Base-by-base conservation (phyloP, 2,797 vertebrate genomes). In the Anabas testudineus region DNA sequence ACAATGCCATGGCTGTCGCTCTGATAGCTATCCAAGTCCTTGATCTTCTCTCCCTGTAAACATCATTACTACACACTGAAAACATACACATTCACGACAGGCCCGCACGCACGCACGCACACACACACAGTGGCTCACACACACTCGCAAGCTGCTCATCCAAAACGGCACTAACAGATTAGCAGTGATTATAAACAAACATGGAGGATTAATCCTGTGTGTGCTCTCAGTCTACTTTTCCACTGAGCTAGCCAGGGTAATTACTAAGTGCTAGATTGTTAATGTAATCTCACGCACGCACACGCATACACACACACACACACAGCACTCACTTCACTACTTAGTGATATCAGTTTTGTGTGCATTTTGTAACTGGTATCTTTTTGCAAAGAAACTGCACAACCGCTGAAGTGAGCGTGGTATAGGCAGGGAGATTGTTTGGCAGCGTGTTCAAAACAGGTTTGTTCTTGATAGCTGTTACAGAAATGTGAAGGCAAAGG, bases 111-210 rank as follows among this genome's bases (percentile, higher is more conserved):
- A 52, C 78, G 32, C 86, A 71, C 88, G 84, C 62, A 48, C 57
- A 32, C 62, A 13, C 64, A 42, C 42, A 47, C 45, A 52, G 79
- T n/a, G n/a, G 28, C 86, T 73, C 88, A 83, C 62, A 69, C 71
- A 61, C 71, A 55, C 79, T 28, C 86, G 74, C 88, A 83, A 87
- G 80, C 80, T 87, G 79, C 79, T 55, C 90, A 89, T 84, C 86
- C 90, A 82, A 86, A 89, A 81, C 85, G 73, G 19, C 66, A 62
- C 74, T 81, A 86, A 88, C 92, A 91, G 92, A 94, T 94, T 93
- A 94, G 85, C 85, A 87, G 88, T 93, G 92, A 92, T 94, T 92
- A 93, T 91, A 90, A 93, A 91, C 89, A 93, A 94, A 93, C 91
- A 91, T 77, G 81, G 77, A 81, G 90, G 92, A 92, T 93, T 92